phyloP scores from a whole-genome alignment of 2,888 invertebrate genomes.

The Tenthredo amoena region DNA sequence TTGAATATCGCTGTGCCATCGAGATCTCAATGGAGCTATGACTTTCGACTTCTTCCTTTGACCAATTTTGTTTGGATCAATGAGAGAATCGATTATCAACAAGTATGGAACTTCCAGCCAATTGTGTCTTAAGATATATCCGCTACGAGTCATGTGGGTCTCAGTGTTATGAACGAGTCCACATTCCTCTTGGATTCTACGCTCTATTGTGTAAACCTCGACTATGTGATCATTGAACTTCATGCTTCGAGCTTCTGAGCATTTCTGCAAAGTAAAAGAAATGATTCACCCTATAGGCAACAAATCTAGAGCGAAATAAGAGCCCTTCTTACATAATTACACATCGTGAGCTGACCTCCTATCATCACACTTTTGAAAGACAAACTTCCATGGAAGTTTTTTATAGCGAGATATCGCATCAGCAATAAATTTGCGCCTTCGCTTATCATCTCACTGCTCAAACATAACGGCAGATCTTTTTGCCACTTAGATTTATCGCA shows the following conservation, averaged over 20 bases:
- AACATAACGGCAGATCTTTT: constrained; percentile 79
- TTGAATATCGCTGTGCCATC: constrained; percentile 82
- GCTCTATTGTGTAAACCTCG: constrained; percentile 81
- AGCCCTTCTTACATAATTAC: constrained; percentile 81
- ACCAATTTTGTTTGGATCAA: constrained; percentile 74
- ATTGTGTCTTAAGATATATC: constrained; percentile 82
- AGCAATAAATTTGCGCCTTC: constrained; percentile 83
- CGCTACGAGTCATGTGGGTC: constrained; percentile 81
- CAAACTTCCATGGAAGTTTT: constrained; percentile 80
- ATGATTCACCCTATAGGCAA: background rate
- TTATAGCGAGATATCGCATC: constrained; percentile 82
- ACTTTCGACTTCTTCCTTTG: constrained; percentile 76
- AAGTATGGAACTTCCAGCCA: constrained; percentile 82
- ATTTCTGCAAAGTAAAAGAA: constrained; percentile 59
- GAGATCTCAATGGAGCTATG: constrained; percentile 78
- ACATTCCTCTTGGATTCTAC: constrained; percentile 81
- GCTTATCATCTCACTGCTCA: constrained; percentile 80
- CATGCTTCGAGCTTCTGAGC: constrained; percentile 60
- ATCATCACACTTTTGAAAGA: constrained; percentile 81
- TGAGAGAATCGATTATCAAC: constrained; percentile 81
- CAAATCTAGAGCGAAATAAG: background rate
- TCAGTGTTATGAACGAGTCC: constrained; percentile 80
- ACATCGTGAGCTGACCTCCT: constrained; percentile 81
- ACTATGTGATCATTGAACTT: constrained; percentile 73
- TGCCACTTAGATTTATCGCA: constrained; percentile 78